Evolutionary conservation across 1,140 invertebrate genomes (phyloP), one percentile per base, ranked within the genome.

Genomic region (Apocrypta bakeri): DNA sequence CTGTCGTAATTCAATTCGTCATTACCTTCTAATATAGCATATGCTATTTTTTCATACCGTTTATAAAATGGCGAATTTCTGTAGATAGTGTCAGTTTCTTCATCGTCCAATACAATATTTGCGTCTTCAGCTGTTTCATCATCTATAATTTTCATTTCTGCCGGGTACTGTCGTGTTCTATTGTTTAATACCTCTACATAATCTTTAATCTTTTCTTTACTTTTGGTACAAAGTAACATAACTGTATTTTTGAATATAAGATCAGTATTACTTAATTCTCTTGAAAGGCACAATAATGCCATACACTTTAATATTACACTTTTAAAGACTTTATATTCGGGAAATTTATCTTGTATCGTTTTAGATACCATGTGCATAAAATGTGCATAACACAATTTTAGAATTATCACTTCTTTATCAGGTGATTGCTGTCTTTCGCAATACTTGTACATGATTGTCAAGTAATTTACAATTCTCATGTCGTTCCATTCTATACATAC

Each of bases 241-340:
- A 17, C 21, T 7, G 63, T 31, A 48, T 73, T 33, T 27, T 73
- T 73, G n/a, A 63, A 75, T 4, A 63, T 29, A 12, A 27, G 25
- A 17, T 75, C 42, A 1, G 42, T 24, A 2, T 69, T 37, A 14
- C 69, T 21, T 21, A 69, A 17, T 21, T 42, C 31, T 69, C 64
- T 71, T 0, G 37, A 48, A 29, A 79, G 29, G 17, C 21, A n/a
- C 4, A 83, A 8, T 0, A 74, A 33, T 1, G 48, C 69, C 27
- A 79, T 37, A 21, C 77, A 83, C 48, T 83, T 75, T 56, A 83
- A 24, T 25, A 83, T 25, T 2, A 74, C 21, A 1, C 14, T 2
- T 31, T 73, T 83, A 1, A 68, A 61, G 1, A 66, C 33, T 17
- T 68, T 33, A 11, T 48, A 42, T 4, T 75, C 48, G 25, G 40